A percentile compares a stretch with the other conserved stretches of the same genome.
Conservation (phyloP, 2,888 invertebrate genomes). For the Cheilosia impressa region DNA sequence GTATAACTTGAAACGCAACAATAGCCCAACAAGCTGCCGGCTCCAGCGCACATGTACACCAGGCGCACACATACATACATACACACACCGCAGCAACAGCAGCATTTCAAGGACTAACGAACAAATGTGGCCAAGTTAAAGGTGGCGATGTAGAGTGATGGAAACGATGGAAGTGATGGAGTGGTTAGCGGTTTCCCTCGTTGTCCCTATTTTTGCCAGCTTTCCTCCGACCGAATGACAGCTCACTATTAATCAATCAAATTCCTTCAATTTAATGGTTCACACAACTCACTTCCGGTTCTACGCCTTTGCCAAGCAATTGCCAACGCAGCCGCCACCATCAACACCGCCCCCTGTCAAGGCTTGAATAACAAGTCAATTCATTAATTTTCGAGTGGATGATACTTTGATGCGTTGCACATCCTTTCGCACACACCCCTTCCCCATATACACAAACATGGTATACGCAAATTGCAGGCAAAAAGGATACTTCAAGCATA, state of each 20-base stretch:
- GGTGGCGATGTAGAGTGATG: conserved; percentile 48
- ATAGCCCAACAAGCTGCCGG: conserved; percentile 36
- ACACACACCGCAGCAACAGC: too few species aligned
- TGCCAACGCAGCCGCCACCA: conserved; percentile 7
- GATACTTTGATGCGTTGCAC: conserved; percentile 71
- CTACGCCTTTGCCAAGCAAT: conserved; percentile 8
- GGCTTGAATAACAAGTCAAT: conserved; percentile 74
- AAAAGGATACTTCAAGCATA: conserved; percentile 30
- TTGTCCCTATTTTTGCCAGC: background rate
- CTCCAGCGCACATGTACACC: background rate
- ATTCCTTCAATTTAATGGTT: conserved; percentile 73
- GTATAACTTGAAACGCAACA: conserved; percentile 54
- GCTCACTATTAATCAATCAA: conserved; percentile 73
- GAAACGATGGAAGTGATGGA: conserved; percentile 61
- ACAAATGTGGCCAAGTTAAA: conserved; percentile 45
- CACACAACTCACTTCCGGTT: conserved; percentile 59
- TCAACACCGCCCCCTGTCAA: conserved; percentile 31
- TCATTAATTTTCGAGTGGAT: conserved; percentile 73
- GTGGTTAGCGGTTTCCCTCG: conserved; percentile 48
- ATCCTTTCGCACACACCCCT: conserved; percentile 43
- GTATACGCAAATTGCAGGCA: conserved; percentile 52
- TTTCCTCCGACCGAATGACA: conserved; percentile 45
- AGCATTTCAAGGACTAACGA: conserved; percentile 20
- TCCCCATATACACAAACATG: background rate
- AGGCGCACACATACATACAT: background rate